phyloP scores from a whole-genome alignment of 2,797 vertebrate genomes.

The Sebastes matsubarae region DNA sequence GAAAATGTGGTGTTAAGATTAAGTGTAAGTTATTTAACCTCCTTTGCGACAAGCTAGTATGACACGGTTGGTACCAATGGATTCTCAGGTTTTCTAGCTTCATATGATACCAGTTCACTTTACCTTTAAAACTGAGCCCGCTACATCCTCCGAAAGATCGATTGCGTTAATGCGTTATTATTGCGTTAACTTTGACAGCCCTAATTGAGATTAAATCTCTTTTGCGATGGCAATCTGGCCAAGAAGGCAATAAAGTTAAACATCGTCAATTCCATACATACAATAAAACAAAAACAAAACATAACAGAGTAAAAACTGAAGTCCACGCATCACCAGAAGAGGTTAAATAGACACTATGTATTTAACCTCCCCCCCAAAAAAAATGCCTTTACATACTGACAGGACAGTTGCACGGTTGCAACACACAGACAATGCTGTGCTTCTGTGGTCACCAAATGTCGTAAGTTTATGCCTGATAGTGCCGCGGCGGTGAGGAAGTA shows the following conservation, averaged over 20 bases:
- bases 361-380: background rate
- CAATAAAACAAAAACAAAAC: background rate
- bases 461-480: conserved; percentile 59
- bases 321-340: background rate
- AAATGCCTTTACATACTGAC: conserved; percentile 7
- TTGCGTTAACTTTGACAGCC: no score
- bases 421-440: conserved; percentile 41
- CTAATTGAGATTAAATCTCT: background rate
- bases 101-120: no score
- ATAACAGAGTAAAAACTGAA: background rate
- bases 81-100: no score
- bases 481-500: conserved; percentile 70
- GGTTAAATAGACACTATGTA: background rate
- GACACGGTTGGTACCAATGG: no score
- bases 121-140: no score
- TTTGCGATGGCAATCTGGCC: background rate
- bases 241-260: background rate
- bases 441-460: conserved; percentile 70
- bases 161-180: no score
- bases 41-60: no score
- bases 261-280: background rate
- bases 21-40: no score
- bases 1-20: no score
- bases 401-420: conserved; percentile 58
- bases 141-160: no score